phyloP scores from a whole-genome alignment of 1,140 invertebrate genomes.

The Dendroctonus valens region DNA sequence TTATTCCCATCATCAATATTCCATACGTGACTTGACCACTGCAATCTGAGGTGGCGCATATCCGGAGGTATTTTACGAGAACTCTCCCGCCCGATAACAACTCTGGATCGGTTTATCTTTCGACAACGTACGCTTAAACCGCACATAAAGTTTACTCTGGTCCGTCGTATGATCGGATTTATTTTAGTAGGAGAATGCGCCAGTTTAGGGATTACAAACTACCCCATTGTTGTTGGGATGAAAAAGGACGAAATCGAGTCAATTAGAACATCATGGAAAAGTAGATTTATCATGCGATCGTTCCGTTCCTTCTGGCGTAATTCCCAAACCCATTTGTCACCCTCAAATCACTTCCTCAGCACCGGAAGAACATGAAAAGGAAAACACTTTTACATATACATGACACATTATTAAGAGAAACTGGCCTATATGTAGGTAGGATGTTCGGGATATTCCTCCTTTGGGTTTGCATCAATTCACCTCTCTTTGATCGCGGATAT shows the following conservation, averaged over 20 bases:
- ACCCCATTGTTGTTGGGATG: too few species aligned
- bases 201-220: too few species aligned
- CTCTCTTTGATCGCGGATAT: background rate
- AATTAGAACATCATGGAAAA: too few species aligned
- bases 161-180: constrained; percentile 1
- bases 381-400: too few species aligned
- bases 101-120: constrained; percentile 2
- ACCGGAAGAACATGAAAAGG: too few species aligned
- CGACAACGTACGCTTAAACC: constrained; percentile 4
- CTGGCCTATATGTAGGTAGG: too few species aligned
- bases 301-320: background rate
- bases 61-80: background rate
- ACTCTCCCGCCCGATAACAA: background rate
- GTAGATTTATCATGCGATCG: background rate
- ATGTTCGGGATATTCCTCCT: too few species aligned
- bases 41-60: constrained; percentile 4
- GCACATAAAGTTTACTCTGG: background rate
- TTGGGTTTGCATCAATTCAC: too few species aligned
- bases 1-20: background rate
- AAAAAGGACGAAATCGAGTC: too few species aligned
- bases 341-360: too few species aligned
- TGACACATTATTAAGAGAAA: too few species aligned
- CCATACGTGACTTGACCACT: constrained; percentile 3
- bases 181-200: background rate
- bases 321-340: too few species aligned